phyloP scores from a whole-genome alignment of 2,797 vertebrate genomes.

The Manis crassicaudata region DNA sequence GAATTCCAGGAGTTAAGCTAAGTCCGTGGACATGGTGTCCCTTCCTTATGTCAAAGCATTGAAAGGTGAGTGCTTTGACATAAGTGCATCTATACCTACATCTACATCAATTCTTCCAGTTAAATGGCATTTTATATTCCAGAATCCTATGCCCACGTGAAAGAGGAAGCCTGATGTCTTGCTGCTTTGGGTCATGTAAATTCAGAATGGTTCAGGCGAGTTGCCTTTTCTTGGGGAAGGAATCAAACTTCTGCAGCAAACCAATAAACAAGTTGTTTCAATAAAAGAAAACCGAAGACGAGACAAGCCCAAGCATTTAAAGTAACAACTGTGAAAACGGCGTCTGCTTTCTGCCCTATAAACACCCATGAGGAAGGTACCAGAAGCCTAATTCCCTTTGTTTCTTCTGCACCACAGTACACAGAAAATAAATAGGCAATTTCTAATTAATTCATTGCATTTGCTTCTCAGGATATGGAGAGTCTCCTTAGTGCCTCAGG shows the following conservation, averaged over 20 bases:
- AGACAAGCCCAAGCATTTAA: rapidly evolving
- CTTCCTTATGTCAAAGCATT: not conserved
- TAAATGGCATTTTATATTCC: rapidly evolving
- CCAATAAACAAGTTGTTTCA: not conserved
- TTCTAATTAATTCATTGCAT: rapidly evolving
- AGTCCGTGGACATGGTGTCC: not conserved
- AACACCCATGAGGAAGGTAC: rapidly evolving
- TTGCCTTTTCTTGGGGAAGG: not conserved
- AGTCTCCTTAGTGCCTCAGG: not conserved
- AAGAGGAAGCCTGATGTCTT: rapidly evolving
- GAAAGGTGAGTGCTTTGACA: rapidly evolving
- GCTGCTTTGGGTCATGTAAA: rapidly evolving
- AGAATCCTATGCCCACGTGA: rapidly evolving
- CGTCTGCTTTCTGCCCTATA: rapidly evolving
- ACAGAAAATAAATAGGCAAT: rapidly evolving
- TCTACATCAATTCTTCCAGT: too few relatives aligned
- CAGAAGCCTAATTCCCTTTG: rapidly evolving
- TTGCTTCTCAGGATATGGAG: not conserved
- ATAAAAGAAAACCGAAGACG: not conserved
- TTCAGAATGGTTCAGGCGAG: not conserved
- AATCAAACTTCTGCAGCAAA: not conserved
- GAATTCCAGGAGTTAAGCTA: not conserved
- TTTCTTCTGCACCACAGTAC: rapidly evolving
- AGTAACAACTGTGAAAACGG: rapidly evolving
- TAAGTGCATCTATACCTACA: rapidly evolving